Percentiles rank a stretch among this genome's conserved stretches.
Evolutionary conservation across 2,888 invertebrate genomes (phyloP).

Genomic region (Sialis fuliginosa): DNA sequence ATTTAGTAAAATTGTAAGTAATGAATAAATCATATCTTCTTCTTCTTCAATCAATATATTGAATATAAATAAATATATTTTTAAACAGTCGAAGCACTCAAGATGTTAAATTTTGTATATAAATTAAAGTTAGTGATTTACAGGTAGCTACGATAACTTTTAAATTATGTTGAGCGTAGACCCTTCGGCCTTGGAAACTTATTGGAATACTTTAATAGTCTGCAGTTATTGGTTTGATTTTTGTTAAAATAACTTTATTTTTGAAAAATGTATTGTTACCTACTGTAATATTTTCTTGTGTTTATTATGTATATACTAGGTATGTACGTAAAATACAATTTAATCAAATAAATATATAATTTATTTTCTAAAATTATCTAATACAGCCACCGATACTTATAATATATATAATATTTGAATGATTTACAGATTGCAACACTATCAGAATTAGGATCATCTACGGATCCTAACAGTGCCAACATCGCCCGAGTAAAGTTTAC

Average conservation of each 20-base stretch:
- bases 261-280: no score
- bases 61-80: no score
- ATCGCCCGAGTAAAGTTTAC: conserved; percentile 82
- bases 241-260: no score
- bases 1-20: no score
- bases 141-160: not conserved
- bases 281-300: no score
- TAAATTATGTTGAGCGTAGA: not conserved
- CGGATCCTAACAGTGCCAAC: conserved; percentile 70
- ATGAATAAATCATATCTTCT: no score
- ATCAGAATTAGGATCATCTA: conserved; percentile 73
- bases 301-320: not conserved
- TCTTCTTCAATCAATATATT: not conserved
- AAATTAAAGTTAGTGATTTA: not conserved
- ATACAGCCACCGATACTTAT: no score
- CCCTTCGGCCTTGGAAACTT: no score
- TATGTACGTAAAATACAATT: not conserved
- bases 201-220: no score
- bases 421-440: conserved; percentile 53
- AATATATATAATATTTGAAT: not conserved
- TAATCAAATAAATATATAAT: not conserved
- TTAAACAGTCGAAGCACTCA: no score
- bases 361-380: no score
- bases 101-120: not conserved
- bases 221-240: no score